Percentiles rank a stretch among this genome's conserved stretches.
Evolutionary conservation across 2,797 vertebrate species (phyloP).

Genomic region (Euthynnus affinis): DNA sequence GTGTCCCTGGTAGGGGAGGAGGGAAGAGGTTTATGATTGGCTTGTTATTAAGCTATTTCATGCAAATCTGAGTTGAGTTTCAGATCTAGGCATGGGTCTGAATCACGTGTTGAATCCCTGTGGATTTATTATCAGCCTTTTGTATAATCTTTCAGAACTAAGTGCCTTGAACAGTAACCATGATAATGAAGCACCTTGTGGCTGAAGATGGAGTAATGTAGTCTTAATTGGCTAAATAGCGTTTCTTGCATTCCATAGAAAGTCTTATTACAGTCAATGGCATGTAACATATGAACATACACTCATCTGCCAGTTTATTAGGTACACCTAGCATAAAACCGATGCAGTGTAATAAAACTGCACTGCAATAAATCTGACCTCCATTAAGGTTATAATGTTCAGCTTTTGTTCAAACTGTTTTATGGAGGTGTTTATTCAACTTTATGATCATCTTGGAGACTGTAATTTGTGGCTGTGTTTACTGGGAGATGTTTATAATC

Average conservation of each 20-base stretch:
- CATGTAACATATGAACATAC: conserved; percentile 13
- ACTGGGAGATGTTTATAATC: too few species aligned
- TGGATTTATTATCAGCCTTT: conserved; percentile 49
- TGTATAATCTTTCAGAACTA: conserved; percentile 44
- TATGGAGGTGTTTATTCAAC: too few species aligned
- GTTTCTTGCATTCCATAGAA: conserved; percentile 26
- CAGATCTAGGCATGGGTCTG: conserved; percentile 22
- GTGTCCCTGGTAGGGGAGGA: conserved; percentile 49
- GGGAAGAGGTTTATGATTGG: conserved; percentile 13
- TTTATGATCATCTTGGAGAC: too few species aligned
- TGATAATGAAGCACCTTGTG: conserved; percentile 51
- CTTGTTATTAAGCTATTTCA: conserved; percentile 44
- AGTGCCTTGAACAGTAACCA: conserved; percentile 28
- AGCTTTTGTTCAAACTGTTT: too few species aligned
- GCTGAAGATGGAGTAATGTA: conserved; percentile 35
- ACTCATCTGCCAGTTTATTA: background rate
- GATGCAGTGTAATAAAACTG: background rate
- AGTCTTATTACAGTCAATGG: conserved; percentile 3
- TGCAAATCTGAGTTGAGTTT: conserved; percentile 40
- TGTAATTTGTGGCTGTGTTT: too few species aligned
- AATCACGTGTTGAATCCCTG: conserved; percentile 50
- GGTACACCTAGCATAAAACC: background rate
- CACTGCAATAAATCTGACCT: background rate
- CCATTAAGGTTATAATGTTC: background rate
- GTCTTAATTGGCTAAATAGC: conserved; percentile 27